Evolutionary conservation across 2,113 vertebrate genomes (phyloP), one percentile per base, ranked within the genome.

Genomic region (Sphyrna mokarran): DNA sequence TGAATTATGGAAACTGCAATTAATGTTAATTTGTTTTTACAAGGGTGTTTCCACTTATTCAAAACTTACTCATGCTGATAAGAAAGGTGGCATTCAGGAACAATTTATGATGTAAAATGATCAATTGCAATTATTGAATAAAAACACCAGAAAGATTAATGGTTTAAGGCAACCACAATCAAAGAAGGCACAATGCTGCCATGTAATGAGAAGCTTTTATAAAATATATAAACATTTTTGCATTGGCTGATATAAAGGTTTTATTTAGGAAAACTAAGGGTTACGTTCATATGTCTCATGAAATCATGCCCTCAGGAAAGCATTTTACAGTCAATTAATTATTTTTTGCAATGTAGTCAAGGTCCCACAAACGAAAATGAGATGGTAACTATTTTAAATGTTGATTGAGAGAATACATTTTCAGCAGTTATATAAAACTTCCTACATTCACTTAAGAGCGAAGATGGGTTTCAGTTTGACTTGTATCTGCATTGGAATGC

Each of bases 11-110:
- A 37, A 22, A 26, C n/a, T 68, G 63, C 66, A 70, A 70, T 43
- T 69, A 94, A 70, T 20, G 63, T 94, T 94, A 94, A 69, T 69
- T 37, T 69, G 91, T 20, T 94, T 90, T 94, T 26, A 94, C 37
- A 94, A 58, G 86, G 86, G 9, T 61, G 22, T 10, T 94, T 70
- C 37, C 37, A 43, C 2, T 68, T 69, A 68, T 94, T 68, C n/a
- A 94, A 37, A 8, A 68, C 20, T 58, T 48, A 26, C 11, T n/a
- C 66, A 40, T 94, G 3, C 63, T 23, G 66, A 69, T 93, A 37
- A 93, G n/a, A 37, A 94, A n/a, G 23, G 16, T 69, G 33, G 66
- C 37, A 40, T 18, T 69, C 90, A 68, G 2, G 61, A 93, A n/a
- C 13, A 63, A n/a, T 40, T 85, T 85, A 20, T 11, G 18, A 29